These are phyloP conservation scores for Percina caprodes DNA, from an alignment of 2,113 vertebrate genomes.

Conservation along the genomic window DNA sequence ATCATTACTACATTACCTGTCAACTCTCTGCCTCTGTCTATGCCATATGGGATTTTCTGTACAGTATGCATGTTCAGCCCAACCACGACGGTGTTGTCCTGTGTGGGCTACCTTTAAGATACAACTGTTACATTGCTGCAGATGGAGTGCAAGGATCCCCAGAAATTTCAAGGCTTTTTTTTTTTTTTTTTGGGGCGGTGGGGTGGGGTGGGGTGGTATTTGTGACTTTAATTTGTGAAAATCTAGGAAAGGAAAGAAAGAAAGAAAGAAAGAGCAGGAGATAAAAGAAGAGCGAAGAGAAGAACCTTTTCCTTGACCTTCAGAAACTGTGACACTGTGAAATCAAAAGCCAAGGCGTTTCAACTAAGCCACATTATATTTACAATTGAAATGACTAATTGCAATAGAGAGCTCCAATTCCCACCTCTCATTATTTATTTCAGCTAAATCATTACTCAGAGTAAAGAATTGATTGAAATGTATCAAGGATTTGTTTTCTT, in stretches of 20 bases:
- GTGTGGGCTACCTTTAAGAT: conserved; percentile 47
- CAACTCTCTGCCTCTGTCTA: conserved; percentile 31
- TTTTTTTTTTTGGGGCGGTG: no score
- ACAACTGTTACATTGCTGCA: conserved; percentile 17
- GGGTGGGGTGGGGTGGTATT: not conserved
- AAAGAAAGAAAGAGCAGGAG: not conserved
- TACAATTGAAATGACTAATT: conserved; percentile 79
- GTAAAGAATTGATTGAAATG: conserved; percentile 68
- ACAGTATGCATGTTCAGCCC: conserved; percentile 14
- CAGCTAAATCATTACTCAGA: conserved; percentile 68
- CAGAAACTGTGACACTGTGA: conserved; percentile 61
- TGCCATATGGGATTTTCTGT: conserved; percentile 39
- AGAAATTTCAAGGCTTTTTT: no score
- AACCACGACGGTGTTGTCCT: conserved; percentile 36
- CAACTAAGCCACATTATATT: conserved; percentile 77
- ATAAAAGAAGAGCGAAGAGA: conserved; percentile 25
- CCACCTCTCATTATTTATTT: conserved; percentile 82
- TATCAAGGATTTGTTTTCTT: conserved; percentile 24
- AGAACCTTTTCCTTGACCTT: conserved; percentile 69
- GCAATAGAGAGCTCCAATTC: conserved; percentile 78
- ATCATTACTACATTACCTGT: conserved; percentile 51
- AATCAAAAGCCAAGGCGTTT: conserved; percentile 70
- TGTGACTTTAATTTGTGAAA: conserved; percentile 24
- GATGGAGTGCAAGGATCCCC: not conserved
- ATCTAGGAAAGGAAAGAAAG: not conserved